phyloP scores from a whole-genome alignment of 2,797 vertebrate species.

The Diplodus sargus region DNA sequence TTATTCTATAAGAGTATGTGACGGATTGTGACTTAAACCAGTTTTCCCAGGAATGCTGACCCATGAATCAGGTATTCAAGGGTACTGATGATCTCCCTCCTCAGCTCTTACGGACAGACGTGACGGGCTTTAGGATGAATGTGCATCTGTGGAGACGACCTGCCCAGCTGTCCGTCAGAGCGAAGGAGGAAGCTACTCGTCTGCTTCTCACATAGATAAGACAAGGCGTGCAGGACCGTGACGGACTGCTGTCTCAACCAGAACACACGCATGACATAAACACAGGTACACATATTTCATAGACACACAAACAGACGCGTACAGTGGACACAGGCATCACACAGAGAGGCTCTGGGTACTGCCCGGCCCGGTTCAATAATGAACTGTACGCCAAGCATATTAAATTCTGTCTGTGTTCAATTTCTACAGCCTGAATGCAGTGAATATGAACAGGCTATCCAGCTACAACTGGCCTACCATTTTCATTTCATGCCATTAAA shows the following conservation, averaged over 20 bases:
- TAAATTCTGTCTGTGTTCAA: neutral
- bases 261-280: conserved; percentile 25
- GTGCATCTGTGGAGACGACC: conserved; percentile 41
- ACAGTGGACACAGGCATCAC: neutral
- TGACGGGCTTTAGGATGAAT: conserved; percentile 61
- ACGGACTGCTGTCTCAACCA: conserved; percentile 42
- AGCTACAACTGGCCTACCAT: conserved; percentile 9
- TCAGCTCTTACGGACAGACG: conserved; percentile 49
- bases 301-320: conserved; percentile 14
- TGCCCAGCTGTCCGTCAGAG: conserved; percentile 67
- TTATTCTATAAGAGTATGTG: conserved; percentile 39
- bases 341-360: neutral
- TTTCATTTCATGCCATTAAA: conserved; percentile 25
- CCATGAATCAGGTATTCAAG: conserved; percentile 67
- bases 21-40: conserved; percentile 50
- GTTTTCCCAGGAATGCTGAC: conserved; percentile 54
- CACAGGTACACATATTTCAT: conserved; percentile 20
- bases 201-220: conserved; percentile 36
- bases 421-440: neutral
- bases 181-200: conserved; percentile 59
- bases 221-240: conserved; percentile 39
- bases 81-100: conserved; percentile 40
- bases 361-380: neutral
- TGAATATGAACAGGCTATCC: neutral
- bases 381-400: conserved; percentile 4